Evolutionary conservation across 1,140 invertebrate species (phyloP).

Genomic region (Arion vulgaris): DNA sequence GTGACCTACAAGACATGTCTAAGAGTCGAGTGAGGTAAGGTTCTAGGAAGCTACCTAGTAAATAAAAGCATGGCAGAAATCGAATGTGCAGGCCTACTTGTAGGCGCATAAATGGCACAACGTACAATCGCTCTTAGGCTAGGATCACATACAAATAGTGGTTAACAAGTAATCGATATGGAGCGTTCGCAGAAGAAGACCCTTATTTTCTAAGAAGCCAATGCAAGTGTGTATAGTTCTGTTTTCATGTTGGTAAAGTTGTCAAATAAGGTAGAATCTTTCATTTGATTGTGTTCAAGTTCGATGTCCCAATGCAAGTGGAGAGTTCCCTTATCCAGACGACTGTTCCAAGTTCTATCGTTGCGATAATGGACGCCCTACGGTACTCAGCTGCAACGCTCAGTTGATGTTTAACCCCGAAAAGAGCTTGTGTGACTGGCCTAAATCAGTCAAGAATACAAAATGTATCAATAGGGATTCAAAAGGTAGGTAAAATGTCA

Average conservation of each 20-base stretch:
- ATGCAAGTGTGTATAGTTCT: neutral
- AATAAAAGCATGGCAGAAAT: too few species aligned
- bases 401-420: slow-evolving; percentile 13
- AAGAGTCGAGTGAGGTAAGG: too few species aligned
- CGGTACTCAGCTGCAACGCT: neutral
- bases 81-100: too few species aligned
- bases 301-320: neutral
- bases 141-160: too few species aligned
- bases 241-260: too few species aligned
- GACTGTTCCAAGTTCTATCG: slow-evolving; percentile 8
- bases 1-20: too few species aligned
- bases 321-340: neutral
- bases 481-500: neutral
- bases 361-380: neutral
- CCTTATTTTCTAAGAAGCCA: neutral
- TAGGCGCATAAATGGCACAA: too few species aligned
- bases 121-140: too few species aligned
- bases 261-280: too few species aligned
- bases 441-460: neutral
- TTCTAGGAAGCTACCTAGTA: too few species aligned
- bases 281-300: neutral
- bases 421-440: slow-evolving; percentile 11
- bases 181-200: neutral
- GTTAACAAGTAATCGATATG: too few species aligned
- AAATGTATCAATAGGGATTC: neutral